Evolutionary conservation across 1,140 invertebrate species (phyloP).

Genomic region (Galendromus occidentalis): DNA sequence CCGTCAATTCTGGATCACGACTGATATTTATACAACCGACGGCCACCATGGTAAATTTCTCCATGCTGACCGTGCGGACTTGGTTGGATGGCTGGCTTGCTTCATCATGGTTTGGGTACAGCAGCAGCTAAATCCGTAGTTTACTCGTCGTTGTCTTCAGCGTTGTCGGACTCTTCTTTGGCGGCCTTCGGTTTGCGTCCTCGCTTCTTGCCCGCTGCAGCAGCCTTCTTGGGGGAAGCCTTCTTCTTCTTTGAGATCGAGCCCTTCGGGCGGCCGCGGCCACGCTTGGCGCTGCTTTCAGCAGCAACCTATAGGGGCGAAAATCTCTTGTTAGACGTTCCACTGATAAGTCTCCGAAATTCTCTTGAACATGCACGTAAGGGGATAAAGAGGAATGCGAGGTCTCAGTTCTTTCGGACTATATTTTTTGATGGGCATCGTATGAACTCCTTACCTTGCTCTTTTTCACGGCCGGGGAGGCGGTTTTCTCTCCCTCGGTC

Average conservation of each 20-base stretch:
- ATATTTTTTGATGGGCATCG: no score
- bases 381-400: no score
- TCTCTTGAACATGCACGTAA: no score
- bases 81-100: background rate
- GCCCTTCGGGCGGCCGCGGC: slow-evolving; percentile 3
- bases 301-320: no score
- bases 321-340: no score
- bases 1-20: no score
- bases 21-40: no score
- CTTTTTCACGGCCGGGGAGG: background rate
- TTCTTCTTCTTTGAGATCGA: background rate
- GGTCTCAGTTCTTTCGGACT: no score
- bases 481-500: background rate
- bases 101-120: background rate
- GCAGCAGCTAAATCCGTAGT: background rate
- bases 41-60: background rate
- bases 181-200: slow-evolving; percentile 10
- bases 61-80: background rate
- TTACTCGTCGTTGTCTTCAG: background rate
- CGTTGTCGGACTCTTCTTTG: background rate
- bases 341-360: no score
- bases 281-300: background rate
- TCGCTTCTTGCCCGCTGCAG: background rate
- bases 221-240: background rate
- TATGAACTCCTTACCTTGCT: background rate